Percentiles rank a stretch among this genome's conserved stretches.
Conservation (phyloP, 2,888 invertebrate species). For the Nipponacmea schrenckii region DNA sequence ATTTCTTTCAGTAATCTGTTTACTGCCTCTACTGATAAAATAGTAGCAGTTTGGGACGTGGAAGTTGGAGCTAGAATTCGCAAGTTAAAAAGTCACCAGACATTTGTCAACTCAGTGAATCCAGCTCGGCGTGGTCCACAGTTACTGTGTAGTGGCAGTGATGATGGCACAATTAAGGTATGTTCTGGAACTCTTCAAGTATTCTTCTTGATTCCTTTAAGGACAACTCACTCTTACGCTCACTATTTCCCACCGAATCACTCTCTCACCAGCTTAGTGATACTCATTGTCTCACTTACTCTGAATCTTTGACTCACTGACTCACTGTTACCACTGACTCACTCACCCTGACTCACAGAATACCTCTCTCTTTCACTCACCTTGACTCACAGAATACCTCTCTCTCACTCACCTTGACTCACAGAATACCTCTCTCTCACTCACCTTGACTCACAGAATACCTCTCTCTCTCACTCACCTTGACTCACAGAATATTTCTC, state of each 20-base stretch:
- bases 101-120: conserved; percentile 74
- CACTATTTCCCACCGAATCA: background rate
- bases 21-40: conserved; percentile 93
- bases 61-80: conserved; percentile 87
- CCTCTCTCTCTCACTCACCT: too few relatives aligned
- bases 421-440: too few relatives aligned
- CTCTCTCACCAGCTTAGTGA: background rate
- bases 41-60: conserved; percentile 95
- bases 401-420: too few relatives aligned
- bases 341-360: too few relatives aligned
- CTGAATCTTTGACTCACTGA: too few relatives aligned
- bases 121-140: conserved; percentile 87
- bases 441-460: too few relatives aligned
- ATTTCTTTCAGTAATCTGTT: conserved; percentile 75
- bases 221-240: background rate
- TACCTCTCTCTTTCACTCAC: too few relatives aligned
- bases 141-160: conserved; percentile 90
- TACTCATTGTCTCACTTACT: background rate
- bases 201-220: background rate
- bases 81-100: conserved; percentile 77
- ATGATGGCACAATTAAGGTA: conserved; percentile 91
- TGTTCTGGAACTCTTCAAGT: background rate
- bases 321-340: too few relatives aligned
- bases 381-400: too few relatives aligned
- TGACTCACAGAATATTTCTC: too few relatives aligned